Evolutionary conservation across 2,113 vertebrate species (phyloP).

Genomic region (Helogale parvula): DNA sequence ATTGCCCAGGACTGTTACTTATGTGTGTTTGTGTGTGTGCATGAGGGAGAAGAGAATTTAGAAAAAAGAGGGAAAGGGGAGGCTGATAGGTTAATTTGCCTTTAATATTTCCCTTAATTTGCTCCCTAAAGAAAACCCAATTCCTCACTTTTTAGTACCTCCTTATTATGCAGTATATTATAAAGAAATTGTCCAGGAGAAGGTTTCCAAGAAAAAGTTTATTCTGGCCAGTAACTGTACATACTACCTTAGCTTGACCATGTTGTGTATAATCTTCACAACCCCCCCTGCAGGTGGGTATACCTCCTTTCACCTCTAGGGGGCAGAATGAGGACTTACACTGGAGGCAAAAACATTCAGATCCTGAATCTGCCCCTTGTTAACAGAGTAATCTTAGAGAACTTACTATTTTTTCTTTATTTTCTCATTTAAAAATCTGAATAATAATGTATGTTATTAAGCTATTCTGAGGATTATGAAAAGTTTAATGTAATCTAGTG

Average conservation of each 20-base stretch:
- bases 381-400: not conserved
- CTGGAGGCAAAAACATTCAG: not conserved
- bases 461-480: not conserved
- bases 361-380: not conserved
- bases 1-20: not conserved
- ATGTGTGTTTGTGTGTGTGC: not conserved
- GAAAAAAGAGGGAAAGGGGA: not conserved
- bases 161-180: not conserved
- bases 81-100: not conserved
- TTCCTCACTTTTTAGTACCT: not conserved
- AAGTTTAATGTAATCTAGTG: not conserved
- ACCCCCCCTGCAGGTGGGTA: not conserved
- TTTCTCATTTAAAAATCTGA: not conserved
- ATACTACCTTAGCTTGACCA: not conserved
- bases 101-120: not conserved
- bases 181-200: not conserved
- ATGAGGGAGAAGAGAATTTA: not conserved
- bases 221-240: not conserved
- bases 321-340: not conserved
- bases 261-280: not conserved
- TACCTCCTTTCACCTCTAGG: not conserved
- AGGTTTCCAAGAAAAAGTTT: not conserved
- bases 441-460: not conserved
- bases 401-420: not conserved
- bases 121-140: not conserved